phyloP scores from a whole-genome alignment of 2,113 vertebrate genomes.

The Dolichallabes microphthalmus region DNA sequence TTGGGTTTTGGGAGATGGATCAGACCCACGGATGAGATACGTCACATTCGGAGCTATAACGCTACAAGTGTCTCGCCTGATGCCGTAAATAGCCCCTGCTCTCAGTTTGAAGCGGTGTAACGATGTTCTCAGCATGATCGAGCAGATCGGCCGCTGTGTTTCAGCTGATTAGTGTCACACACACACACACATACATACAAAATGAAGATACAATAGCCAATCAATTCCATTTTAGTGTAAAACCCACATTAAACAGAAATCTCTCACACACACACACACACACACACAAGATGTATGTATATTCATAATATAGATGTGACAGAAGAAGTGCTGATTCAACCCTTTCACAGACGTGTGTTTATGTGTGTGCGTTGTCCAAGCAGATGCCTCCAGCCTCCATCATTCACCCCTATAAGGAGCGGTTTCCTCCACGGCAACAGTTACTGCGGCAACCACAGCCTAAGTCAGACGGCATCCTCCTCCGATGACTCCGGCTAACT shows the following conservation, averaged over 20 bases:
- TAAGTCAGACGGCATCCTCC: slow-evolving; percentile 44
- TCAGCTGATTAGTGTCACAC: not conserved
- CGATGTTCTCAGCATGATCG: slow-evolving; percentile 2
- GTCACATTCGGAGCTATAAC: not conserved
- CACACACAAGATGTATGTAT: not conserved
- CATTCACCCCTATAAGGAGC: slow-evolving; percentile 42
- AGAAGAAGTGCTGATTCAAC: slow-evolving; percentile 36
- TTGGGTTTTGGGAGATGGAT: not conserved
- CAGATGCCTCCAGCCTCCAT: slow-evolving; percentile 38
- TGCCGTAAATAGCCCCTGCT: slow-evolving; percentile 14
- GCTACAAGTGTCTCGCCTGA: slow-evolving; percentile 29
- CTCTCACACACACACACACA: not conserved
- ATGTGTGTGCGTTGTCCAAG: not conserved
- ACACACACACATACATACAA: not conserved
- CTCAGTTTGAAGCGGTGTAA: slow-evolving; percentile 26
- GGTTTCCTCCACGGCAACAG: slow-evolving; percentile 46
- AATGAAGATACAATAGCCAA: not conserved
- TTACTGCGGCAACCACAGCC: slow-evolving; percentile 50
- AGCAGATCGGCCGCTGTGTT: not conserved
- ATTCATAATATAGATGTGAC: not conserved
- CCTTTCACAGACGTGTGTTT: not conserved
- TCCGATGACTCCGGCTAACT: slow-evolving; percentile 42
- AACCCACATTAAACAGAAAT: not conserved
- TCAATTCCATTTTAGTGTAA: not conserved
- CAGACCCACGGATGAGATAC: not conserved